Base-by-base conservation (phyloP, 2,113 vertebrate species). In the Redunca redunca region DNA sequence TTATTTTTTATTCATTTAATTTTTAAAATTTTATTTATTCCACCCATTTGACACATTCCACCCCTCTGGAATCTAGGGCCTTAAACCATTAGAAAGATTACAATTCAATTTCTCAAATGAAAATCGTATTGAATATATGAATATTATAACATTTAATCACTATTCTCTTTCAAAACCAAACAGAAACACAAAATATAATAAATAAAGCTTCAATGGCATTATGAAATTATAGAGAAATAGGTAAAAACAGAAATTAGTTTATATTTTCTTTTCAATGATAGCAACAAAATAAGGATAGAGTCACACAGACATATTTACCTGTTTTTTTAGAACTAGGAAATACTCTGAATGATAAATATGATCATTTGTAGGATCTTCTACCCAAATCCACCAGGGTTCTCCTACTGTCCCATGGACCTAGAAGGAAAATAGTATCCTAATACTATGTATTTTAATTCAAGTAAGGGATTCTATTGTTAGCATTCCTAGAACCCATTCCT, bases 301-400 rank as follows among this genome's bases (percentile, higher is more conserved):
- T 4, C 46, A 57, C 7, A 92, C 0, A 67, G 19, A 78, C 2
- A 88, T 2, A 67, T 55, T 98, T 98, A 99, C 99, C 99, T 99
- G 99, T 97, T 99, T 99, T 98, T 99, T 99, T 97, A 99, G 99
- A 98, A 99, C 99, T n/a, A 99, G 99, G 98, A 99, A 99, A 98
- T 99, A 99, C 97, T 99, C 99, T 0, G 99, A 99, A 98, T 99
- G 99, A 98, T 99, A 99, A 98, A 99, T 99, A 98, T 99, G 99
- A 97, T 99, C 99, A 98, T 99, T 99, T 97, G 99, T 98, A 92
- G 99, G 99, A 97, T 99, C 99, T 98, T 99, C 99, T 88, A 99
- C 99, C 99, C 99, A 99, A 96, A 99, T 99, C 99, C 99, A 99
- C 99, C 99, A 99, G 1, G 99, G 99, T 97, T 99, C 99, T 58